These are phyloP conservation scores for Nixonia krombeini DNA, from an alignment of 1,140 invertebrate species.

Conservation along the genomic window DNA sequence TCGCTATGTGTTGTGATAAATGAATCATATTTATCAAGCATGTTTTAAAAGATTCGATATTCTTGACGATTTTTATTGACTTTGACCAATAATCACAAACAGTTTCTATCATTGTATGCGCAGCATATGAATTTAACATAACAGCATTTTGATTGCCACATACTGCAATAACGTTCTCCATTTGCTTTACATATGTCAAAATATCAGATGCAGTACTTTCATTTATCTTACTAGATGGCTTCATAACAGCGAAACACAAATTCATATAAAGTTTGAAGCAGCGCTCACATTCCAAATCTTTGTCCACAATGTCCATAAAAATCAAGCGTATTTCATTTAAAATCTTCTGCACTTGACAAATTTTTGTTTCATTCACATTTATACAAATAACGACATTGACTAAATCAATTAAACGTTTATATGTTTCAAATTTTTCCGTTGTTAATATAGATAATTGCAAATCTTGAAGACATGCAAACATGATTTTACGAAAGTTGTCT, in stretches of 20 bases:
- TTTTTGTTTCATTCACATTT: slow-evolving; percentile 16
- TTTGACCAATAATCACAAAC: neutral
- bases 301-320: slow-evolving; percentile 5
- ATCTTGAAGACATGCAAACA: neutral
- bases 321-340: slow-evolving; percentile 1
- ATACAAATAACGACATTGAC: slow-evolving; percentile 20
- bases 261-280: slow-evolving; percentile 4
- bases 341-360: slow-evolving; percentile 15
- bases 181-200: neutral
- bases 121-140: neutral
- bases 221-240: slow-evolving; percentile 2
- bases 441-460: slow-evolving; percentile 7
- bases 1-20: neutral
- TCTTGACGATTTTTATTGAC: neutral
- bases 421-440: slow-evolving; percentile 11
- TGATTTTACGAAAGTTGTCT: neutral
- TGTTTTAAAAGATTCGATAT: neutral
- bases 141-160: neutral
- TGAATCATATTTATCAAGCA: neutral
- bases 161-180: neutral
- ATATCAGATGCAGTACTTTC: neutral
- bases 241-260: neutral
- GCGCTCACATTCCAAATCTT: neutral
- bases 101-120: neutral
- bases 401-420: slow-evolving; percentile 15